A percentile compares a stretch with the other conserved stretches of the same genome.
These are phyloP conservation scores for Latheticus oryzae DNA, from an alignment of 2,888 invertebrate genomes.

Conservation along the genomic window DNA sequence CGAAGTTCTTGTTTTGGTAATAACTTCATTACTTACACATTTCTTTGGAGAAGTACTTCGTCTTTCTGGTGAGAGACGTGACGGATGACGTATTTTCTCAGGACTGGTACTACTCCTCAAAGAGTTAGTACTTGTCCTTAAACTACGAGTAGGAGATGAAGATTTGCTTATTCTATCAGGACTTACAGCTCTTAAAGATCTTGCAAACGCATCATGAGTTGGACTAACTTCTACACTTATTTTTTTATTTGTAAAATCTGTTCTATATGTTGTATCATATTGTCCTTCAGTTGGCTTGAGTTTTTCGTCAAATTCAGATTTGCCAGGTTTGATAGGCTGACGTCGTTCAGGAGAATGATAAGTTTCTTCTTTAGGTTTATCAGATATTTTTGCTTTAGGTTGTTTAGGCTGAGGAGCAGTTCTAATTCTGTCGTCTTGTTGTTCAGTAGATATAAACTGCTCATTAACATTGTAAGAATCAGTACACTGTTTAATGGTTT, in stretches of 20 bases:
- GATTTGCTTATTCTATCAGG: conserved; percentile 68
- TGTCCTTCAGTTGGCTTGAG: conserved; percentile 64
- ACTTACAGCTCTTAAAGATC: conserved; percentile 76
- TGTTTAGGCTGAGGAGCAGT: background rate
- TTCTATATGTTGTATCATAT: conserved; percentile 73
- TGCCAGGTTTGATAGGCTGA: conserved; percentile 55
- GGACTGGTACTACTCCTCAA: conserved; percentile 68
- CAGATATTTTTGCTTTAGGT: background rate
- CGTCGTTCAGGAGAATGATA: conserved; percentile 53
- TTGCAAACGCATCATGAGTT: conserved; percentile 81
- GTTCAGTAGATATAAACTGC: conserved; percentile 7
- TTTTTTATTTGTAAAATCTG: conserved; percentile 69
- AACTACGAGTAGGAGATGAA: conserved; percentile 67
- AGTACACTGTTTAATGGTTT: conserved; percentile 1
- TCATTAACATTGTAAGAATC: conserved; percentile 12
- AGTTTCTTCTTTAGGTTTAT: background rate
- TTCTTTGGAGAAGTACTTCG: conserved; percentile 53
- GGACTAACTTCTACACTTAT: conserved; percentile 77
- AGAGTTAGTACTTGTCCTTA: conserved; percentile 68
- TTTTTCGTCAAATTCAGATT: conserved; percentile 57
- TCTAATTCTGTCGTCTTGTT: conserved; percentile 8
- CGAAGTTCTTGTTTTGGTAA: conserved; percentile 43
- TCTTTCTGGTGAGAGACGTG: conserved; percentile 55
- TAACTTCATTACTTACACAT: conserved; percentile 53
- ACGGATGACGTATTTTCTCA: conserved; percentile 56